Evolutionary conservation across 2,113 vertebrate genomes (phyloP).

Genomic region (Eonycteris spelaea): DNA sequence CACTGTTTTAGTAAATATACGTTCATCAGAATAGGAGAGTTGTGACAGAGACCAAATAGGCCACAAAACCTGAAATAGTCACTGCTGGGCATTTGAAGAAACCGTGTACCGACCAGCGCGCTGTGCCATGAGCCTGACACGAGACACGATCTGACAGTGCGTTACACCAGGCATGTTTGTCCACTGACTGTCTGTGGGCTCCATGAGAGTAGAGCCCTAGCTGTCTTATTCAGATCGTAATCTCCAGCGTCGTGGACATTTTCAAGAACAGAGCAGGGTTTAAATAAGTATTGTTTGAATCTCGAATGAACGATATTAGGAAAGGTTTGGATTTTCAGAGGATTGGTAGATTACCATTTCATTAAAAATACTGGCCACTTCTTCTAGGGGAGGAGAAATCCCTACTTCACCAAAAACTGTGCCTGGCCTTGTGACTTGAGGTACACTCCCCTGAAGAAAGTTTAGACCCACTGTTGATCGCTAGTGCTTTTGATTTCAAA

Average conservation of each 20-base stretch:
- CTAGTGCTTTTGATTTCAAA: not conserved
- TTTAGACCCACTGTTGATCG: not conserved
- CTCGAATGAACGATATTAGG: not conserved
- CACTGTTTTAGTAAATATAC: not conserved
- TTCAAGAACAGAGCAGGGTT: not conserved
- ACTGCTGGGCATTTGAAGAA: not conserved
- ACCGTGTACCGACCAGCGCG: not conserved
- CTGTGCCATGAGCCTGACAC: not conserved
- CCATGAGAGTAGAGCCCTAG: not conserved
- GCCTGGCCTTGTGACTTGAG: not conserved
- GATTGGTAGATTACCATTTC: not conserved
- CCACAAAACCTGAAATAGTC: not conserved
- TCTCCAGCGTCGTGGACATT: not conserved
- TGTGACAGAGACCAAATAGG: not conserved
- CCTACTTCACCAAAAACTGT: not conserved
- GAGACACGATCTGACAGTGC: rapidly evolving
- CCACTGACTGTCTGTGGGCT: not conserved
- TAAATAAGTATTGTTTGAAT: not conserved
- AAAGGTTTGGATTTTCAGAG: not conserved
- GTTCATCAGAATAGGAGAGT: not conserved
- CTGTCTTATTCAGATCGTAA: not conserved
- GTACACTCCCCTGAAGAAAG: not conserved
- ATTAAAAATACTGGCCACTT: not conserved
- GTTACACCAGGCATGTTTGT: not conserved
- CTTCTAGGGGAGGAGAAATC: not conserved